Evolutionary conservation across 2,888 invertebrate genomes (phyloP).

Genomic region (Eupithecia subumbrata): DNA sequence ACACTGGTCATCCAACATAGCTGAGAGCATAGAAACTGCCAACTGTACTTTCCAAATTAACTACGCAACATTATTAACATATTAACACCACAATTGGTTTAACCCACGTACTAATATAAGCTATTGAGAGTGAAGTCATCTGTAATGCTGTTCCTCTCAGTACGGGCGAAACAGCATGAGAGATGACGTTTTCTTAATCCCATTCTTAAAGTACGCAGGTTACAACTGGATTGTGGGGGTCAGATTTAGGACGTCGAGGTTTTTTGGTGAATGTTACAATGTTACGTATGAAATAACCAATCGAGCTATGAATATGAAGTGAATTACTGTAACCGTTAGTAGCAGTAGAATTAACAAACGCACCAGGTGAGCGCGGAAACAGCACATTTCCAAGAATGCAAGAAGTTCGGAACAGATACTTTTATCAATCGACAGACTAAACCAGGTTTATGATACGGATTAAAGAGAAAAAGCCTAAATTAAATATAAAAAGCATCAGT

Average conservation of each 20-base stretch:
- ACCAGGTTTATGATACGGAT: neutral
- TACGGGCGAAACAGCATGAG: neutral
- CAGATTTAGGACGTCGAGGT: neutral
- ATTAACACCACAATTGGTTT: neutral
- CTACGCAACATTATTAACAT: neutral
- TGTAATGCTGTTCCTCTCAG: neutral
- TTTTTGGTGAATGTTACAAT: neutral
- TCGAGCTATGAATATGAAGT: neutral
- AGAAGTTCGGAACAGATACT: too few relatives aligned
- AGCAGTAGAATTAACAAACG: too few relatives aligned
- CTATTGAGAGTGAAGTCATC: neutral
- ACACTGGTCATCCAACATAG: constrained; percentile 4
- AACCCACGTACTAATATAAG: neutral
- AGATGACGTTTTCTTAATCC: neutral
- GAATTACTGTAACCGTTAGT: too few relatives aligned
- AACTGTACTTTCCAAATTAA: neutral
- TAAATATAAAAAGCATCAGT: neutral
- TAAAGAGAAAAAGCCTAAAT: neutral
- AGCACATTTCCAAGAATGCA: too few relatives aligned
- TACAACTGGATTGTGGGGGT: neutral
- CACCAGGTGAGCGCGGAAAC: too few relatives aligned
- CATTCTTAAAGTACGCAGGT: neutral
- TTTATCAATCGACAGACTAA: neutral
- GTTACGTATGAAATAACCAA: neutral
- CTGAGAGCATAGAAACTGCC: neutral